Conservation (phyloP, 2,888 invertebrate genomes). For the Erebia ligea region DNA sequence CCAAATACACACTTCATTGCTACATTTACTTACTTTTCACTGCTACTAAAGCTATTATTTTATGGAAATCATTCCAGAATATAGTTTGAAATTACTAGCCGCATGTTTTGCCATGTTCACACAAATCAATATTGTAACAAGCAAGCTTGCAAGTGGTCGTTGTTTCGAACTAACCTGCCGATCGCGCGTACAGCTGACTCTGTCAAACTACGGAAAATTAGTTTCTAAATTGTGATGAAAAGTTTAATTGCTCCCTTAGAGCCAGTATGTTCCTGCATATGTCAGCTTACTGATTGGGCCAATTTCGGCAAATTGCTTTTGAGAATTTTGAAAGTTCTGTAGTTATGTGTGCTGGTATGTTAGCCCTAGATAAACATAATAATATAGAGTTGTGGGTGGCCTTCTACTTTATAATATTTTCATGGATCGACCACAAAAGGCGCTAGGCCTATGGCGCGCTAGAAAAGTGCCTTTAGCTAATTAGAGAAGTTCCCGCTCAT, state of each 20-base stretch:
- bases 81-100: background rate
- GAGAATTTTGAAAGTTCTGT: background rate
- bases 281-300: slow-evolving; percentile 54
- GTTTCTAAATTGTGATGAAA: slow-evolving; percentile 77
- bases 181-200: slow-evolving; percentile 65
- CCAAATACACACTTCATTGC: too few relatives aligned
- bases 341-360: too few relatives aligned
- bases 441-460: too few relatives aligned
- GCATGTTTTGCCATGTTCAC: background rate
- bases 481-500: too few relatives aligned
- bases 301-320: slow-evolving; percentile 5
- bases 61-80: background rate
- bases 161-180: slow-evolving; percentile 64
- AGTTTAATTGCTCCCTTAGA: slow-evolving; percentile 80
- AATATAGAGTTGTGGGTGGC: too few relatives aligned
- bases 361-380: too few relatives aligned
- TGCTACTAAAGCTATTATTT: background rate
- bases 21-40: too few relatives aligned
- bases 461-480: too few relatives aligned
- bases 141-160: slow-evolving; percentile 56
- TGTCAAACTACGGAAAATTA: slow-evolving; percentile 79
- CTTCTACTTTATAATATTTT: too few relatives aligned
- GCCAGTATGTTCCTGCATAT: slow-evolving; percentile 68
- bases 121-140: slow-evolving; percentile 50
- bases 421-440: too few relatives aligned